Base-by-base conservation (phyloP, 2,797 vertebrate species). In the Microctenopoma lineatum region DNA sequence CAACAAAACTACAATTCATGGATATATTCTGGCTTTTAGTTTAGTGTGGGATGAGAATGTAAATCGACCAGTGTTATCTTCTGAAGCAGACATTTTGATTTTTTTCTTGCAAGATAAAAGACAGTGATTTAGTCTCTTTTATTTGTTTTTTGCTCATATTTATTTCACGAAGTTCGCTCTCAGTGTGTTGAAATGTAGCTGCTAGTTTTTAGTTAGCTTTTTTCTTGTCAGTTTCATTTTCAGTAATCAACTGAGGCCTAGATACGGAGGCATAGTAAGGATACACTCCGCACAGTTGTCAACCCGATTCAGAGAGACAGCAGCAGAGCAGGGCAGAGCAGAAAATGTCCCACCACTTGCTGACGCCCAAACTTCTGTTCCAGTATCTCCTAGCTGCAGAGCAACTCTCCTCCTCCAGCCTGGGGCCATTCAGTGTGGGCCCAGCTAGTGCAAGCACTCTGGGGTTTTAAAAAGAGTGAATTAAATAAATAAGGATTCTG, bases 361-460 rank as follows among this genome's bases (percentile, higher is more conserved):
- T 60, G 47, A 70, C 41, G 71, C 76, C 81, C 81, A 81, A 70
- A 86, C 79, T 81, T 71, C 45, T 77, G 59, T 72, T 81, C 58
- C 69, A 79, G 75, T 83, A 77, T 86, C 70, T 79, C 59, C 64
- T 53, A 71, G 59, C 75, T 82, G 78, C 78, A 81, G 65, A 72
- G 72, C 55, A 78, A 70, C 75, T 75, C 36, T 38, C 36, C 36
- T 38, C 36, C 70, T 66, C 42, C 68, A 73, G 84, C 88, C 83
- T 0, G 48, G 21, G 79, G 87, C 75, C 70, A 73, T 83, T 81
- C 78, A 64, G 53, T 72, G 71, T 84, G 67, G 77, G 75, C 74
- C 76, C 74, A 75, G 84, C 86, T 84, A 73, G 81, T 75, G 80
- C 86, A 82, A 66, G 59, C 68, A 81, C 82, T 85, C 77, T 57